Base-by-base conservation (phyloP, 2,888 invertebrate species). In the Dynastes maya region DNA sequence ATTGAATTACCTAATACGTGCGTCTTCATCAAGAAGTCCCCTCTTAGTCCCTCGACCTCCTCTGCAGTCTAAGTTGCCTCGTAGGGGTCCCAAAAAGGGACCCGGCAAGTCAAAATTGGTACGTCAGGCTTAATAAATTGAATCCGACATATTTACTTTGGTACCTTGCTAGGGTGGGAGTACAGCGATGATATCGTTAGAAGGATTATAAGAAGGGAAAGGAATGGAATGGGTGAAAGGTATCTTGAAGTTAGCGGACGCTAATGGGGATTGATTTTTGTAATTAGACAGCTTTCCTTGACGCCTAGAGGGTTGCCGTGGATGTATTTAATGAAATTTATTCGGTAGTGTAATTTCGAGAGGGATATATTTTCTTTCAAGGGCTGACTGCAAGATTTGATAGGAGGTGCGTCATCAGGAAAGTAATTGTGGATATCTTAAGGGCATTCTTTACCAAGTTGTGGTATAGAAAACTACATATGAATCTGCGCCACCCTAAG, bases 191-290 rank as follows among this genome's bases (percentile, higher is more conserved):
- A 53, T 16, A 16, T n/a, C 53, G 16, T 53, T 51, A 37, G 32
- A 8, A 5, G 13, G 61, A 61, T 16, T 11, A 16, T 11, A 22
- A 5, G 61, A 27, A 11, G 2, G n/a, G 8, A 3, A 61, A 11
- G 27, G 8, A 61, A 37, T 0, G 32, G 61, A 6, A 11, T 27
- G 13, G 11, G 22, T 1, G 3, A 9, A 22, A 27, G n/a, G 27
- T 8, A 8, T 61, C 27, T n/a, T 61, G 22, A 53, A 16, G 53
- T 65, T 45, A 37, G 49, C 49, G 45, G 67, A 68, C 67, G 67
- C 45, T 68, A 68, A 68, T 68, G 49, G 67, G 67, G 22, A 68
- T 68, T 68, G 67, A 68, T 68, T 68, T 68, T 68, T 68, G 67
- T 68, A 68, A 68, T 68, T 68, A 68, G 49, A 49, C 40, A n/a